Percentiles rank a stretch among this genome's conserved stretches.
Conservation (phyloP, 2,888 invertebrate species). For the Mantis religiosa region DNA sequence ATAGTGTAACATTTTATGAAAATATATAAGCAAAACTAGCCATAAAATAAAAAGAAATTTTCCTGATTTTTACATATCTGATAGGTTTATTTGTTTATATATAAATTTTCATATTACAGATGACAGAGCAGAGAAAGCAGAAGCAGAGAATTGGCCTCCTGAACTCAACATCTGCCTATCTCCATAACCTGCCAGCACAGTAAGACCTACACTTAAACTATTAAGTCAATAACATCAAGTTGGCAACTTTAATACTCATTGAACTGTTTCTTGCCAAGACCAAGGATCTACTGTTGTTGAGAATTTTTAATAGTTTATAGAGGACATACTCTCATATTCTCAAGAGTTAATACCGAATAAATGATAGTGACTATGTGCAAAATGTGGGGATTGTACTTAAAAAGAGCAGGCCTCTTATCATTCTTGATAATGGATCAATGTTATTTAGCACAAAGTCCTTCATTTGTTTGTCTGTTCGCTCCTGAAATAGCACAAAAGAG, state of each 20-base stretch:
- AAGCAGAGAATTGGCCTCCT: conserved; percentile 86
- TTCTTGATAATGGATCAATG: background rate
- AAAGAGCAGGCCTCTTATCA: background rate
- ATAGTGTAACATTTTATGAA: too few relatives aligned
- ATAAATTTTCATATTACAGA: conserved; percentile 49
- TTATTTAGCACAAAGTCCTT: background rate
- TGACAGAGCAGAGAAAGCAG: conserved; percentile 94
- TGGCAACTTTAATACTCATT: background rate
- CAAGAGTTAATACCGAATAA: background rate
- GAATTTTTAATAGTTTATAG: background rate
- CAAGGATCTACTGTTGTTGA: background rate
- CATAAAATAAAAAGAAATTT: background rate
- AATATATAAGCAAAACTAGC: too few relatives aligned
- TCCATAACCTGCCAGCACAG: conserved; percentile 20
- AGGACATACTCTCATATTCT: background rate
- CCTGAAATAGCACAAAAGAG: background rate
- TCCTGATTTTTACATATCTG: background rate
- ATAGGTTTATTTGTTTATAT: conserved; percentile 9
- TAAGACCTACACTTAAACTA: background rate
- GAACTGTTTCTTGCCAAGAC: background rate
- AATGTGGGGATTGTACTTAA: background rate
- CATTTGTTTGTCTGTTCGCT: background rate
- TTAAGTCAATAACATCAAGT: background rate
- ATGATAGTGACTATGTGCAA: background rate
- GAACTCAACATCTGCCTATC: conserved; percentile 68